These are phyloP conservation scores for Dione vanillae DNA, from an alignment of 2,888 invertebrate genomes.

Conservation along the genomic window DNA sequence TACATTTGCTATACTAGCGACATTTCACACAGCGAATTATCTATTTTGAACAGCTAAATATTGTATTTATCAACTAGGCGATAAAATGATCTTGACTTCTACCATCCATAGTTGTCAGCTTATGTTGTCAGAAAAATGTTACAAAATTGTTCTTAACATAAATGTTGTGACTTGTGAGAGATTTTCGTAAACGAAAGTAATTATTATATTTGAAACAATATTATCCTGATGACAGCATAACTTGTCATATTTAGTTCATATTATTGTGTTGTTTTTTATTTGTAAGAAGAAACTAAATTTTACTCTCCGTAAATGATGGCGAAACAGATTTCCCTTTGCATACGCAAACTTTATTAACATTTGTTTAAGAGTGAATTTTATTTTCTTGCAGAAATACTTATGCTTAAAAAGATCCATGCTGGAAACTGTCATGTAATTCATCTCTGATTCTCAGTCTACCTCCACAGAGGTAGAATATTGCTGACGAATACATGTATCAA, in stretches of 20 bases:
- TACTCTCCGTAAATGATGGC: background rate
- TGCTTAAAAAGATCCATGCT: background rate
- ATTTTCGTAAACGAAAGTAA: background rate
- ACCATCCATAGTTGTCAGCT: background rate
- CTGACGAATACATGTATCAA: conserved; percentile 43
- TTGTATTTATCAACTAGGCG: no score
- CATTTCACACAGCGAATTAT: no score
- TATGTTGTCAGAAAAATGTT: conserved; percentile 12
- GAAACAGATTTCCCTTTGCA: conserved; percentile 22
- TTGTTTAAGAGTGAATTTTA: background rate
- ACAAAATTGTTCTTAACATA: conserved; percentile 6
- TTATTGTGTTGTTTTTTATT: background rate
- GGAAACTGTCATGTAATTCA: conserved; percentile 42
- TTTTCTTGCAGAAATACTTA: background rate
- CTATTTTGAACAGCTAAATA: no score
- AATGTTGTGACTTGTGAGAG: conserved; percentile 16
- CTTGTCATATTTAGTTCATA: conserved; percentile 5
- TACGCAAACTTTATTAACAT: conserved; percentile 5
- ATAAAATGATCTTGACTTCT: no score
- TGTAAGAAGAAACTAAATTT: background rate
- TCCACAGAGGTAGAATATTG: conserved; percentile 41
- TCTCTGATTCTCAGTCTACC: conserved; percentile 22
- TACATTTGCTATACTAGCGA: no score
- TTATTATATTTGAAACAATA: background rate
- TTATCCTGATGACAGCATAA: background rate